These are phyloP conservation scores for Pammene aurita DNA, from an alignment of 2,888 invertebrate genomes.

Conservation along the genomic window DNA sequence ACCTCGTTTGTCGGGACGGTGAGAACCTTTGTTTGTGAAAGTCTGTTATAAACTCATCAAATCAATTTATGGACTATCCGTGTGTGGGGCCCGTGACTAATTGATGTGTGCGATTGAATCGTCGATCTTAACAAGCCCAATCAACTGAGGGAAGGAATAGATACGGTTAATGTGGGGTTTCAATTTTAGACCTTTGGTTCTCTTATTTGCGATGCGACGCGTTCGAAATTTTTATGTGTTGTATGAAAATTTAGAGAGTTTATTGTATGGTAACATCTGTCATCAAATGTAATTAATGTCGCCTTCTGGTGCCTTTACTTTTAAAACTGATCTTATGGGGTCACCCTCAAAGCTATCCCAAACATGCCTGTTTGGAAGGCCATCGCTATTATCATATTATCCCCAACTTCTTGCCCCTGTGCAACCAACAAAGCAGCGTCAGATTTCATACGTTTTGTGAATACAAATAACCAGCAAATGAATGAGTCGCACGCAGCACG, in stretches of 20 bases:
- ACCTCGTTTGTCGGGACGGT: slow-evolving; percentile 62
- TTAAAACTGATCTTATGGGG: too few relatives aligned
- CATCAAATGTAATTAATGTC: not conserved
- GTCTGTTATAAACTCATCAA: slow-evolving; percentile 48
- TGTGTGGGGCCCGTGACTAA: slow-evolving; percentile 34
- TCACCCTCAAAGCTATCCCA: too few relatives aligned
- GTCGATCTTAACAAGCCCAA: slow-evolving; percentile 29
- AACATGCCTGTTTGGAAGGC: too few relatives aligned
- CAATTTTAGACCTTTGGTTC: not conserved
- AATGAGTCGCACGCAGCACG: slow-evolving; percentile 17
- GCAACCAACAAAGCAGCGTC: not conserved
- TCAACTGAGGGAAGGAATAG: slow-evolving; percentile 19
- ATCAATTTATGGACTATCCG: slow-evolving; percentile 36
- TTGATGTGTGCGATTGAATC: slow-evolving; percentile 22
- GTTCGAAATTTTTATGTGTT: too few relatives aligned
- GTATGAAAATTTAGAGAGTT: too few relatives aligned
- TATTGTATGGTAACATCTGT: not conserved
- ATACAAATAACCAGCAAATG: slow-evolving; percentile 19
- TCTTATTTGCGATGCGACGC: too few relatives aligned
- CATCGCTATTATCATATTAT: too few relatives aligned
- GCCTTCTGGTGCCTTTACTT: not conserved
- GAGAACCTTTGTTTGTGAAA: slow-evolving; percentile 56
- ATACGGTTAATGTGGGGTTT: slow-evolving; percentile 3
- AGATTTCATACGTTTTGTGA: slow-evolving; percentile 6
- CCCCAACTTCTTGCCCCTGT: not conserved